Percentiles rank a stretch among this genome's conserved stretches.
phyloP scores from a whole-genome alignment of 2,888 invertebrate genomes.

The Drosophila paucipuncta region DNA sequence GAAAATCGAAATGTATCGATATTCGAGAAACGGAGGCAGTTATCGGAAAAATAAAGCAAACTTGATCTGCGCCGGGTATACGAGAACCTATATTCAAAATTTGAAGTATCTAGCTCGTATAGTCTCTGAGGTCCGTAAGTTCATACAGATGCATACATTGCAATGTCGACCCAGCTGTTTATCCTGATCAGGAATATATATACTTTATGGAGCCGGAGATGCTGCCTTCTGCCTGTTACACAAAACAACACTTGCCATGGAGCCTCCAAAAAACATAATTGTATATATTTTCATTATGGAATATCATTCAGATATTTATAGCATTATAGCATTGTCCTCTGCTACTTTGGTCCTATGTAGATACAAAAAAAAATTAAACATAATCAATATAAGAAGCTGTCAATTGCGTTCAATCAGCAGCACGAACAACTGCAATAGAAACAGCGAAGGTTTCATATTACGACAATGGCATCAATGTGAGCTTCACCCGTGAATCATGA shows the following conservation, averaged over 20 bases:
- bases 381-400: slow-evolving; percentile 60
- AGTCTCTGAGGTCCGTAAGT: background rate
- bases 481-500: slow-evolving; percentile 15
- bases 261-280: background rate
- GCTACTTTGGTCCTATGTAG: background rate
- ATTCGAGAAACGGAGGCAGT: background rate
- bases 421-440: slow-evolving; percentile 25
- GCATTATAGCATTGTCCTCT: background rate
- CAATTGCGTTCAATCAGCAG: slow-evolving; percentile 32
- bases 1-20: background rate
- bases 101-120: background rate
- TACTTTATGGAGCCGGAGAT: background rate
- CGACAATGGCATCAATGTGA: slow-evolving; percentile 22
- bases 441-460: slow-evolving; percentile 13
- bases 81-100: background rate
- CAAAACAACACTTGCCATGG: background rate
- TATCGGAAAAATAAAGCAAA: background rate
- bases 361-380: slow-evolving; percentile 14
- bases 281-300: background rate
- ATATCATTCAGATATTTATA: background rate
- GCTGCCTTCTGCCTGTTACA: too few relatives aligned
- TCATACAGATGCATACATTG: background rate
- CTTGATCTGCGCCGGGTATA: background rate
- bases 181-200: background rate
- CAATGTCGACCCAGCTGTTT: too few relatives aligned